A percentile compares a stretch with the other conserved stretches of the same genome.
Evolutionary conservation across 2,888 invertebrate species (phyloP).

Genomic region (Noctua janthina): DNA sequence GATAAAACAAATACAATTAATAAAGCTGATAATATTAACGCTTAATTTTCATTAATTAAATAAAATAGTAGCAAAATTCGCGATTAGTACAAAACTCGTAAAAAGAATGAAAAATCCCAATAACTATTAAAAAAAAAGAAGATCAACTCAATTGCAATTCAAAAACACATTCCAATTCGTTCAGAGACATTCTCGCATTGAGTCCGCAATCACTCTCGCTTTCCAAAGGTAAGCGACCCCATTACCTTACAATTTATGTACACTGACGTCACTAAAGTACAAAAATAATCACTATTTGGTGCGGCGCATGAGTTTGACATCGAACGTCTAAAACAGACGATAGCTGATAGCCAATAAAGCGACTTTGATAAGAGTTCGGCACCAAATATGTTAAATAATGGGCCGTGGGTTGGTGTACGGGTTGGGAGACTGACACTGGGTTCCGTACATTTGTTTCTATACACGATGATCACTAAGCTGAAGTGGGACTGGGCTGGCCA

Average conservation of each 20-base stretch:
- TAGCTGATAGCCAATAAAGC: constrained; percentile 57
- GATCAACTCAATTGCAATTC: background rate
- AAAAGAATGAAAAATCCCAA: background rate
- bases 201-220: constrained; percentile 45
- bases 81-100: background rate
- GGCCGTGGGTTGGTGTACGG: constrained; percentile 6
- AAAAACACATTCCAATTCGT: constrained; percentile 22
- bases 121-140: background rate
- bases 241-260: constrained; percentile 47
- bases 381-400: constrained; percentile 48
- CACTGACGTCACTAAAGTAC: constrained; percentile 48
- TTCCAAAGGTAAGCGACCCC: constrained; percentile 38
- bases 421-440: background rate
- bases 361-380: constrained; percentile 56
- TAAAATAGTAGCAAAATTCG: background rate
- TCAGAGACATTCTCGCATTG: background rate
- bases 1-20: background rate
- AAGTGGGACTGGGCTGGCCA: too few species aligned
- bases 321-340: constrained; percentile 41
- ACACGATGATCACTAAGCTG: too few species aligned
- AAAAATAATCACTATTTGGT: constrained; percentile 50
- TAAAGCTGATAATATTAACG: background rate
- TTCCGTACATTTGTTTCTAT: constrained; percentile 28
- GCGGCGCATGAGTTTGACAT: constrained; percentile 45
- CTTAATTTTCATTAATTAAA: background rate